Percentiles rank a stretch among this genome's conserved stretches.
Evolutionary conservation across 2,888 invertebrate species (phyloP).

Genomic region (Tachina lurida): DNA sequence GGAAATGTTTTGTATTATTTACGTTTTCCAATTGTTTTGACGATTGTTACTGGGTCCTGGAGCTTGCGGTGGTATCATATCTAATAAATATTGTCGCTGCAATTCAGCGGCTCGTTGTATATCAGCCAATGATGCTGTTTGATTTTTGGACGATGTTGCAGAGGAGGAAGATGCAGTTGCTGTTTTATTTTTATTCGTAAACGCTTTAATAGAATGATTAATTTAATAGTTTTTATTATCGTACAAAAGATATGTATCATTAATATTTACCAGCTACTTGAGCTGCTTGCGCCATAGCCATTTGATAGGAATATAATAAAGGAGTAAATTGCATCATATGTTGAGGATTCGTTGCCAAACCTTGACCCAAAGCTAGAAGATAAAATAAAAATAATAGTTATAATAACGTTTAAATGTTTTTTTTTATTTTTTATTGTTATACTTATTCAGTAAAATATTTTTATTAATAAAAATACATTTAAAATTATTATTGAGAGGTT

Average conservation of each 20-base stretch:
- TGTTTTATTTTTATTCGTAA: slow-evolving; percentile 79
- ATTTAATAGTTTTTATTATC: not conserved
- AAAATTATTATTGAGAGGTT: no score
- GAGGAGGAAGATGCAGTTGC: slow-evolving; percentile 75
- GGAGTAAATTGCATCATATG: slow-evolving; percentile 96
- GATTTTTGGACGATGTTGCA: slow-evolving; percentile 79
- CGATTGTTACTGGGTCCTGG: slow-evolving; percentile 82
- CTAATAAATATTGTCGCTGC: slow-evolving; percentile 97
- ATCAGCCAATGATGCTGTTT: slow-evolving; percentile 85
- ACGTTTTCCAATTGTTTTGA: slow-evolving; percentile 83
- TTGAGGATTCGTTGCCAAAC: slow-evolving; percentile 85
- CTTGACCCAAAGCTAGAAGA: slow-evolving; percentile 80
- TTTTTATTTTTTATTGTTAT: no score
- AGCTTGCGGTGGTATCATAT: slow-evolving; percentile 92
- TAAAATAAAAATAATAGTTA: not conserved
- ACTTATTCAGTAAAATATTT: no score
- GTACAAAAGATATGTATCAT: not conserved
- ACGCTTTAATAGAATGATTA: slow-evolving; percentile 53
- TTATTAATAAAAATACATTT: no score
- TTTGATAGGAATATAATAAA: slow-evolving; percentile 93
- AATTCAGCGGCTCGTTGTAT: slow-evolving; percentile 93
- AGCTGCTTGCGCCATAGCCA: slow-evolving; percentile 92
- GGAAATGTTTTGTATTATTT: slow-evolving; percentile 70
- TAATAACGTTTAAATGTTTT: not conserved
- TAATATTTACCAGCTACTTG: slow-evolving; percentile 80